A percentile compares a stretch with the other conserved stretches of the same genome.
These are phyloP conservation scores for Etheostoma cragini DNA, from an alignment of 2,113 vertebrate genomes.

Conservation along the genomic window DNA sequence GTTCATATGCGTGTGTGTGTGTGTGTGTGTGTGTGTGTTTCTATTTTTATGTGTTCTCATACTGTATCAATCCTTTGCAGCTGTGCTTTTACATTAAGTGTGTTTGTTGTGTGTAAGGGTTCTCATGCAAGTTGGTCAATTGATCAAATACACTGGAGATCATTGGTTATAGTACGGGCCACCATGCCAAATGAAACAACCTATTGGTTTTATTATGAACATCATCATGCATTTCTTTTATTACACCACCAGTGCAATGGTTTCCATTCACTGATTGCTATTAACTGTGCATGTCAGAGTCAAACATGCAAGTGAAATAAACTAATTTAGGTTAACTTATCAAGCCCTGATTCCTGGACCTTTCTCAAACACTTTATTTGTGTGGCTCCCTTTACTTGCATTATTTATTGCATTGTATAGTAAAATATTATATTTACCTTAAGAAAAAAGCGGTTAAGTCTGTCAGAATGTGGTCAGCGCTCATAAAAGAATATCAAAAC, in stretches of 20 bases:
- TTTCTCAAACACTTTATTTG: constrained; percentile 4
- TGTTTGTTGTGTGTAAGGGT: not conserved
- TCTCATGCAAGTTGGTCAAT: not conserved
- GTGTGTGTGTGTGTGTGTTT: not conserved
- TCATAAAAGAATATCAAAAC: too few species aligned
- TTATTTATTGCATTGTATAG: not conserved
- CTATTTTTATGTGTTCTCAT: not conserved
- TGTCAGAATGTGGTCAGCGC: too few species aligned
- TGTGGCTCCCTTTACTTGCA: not conserved
- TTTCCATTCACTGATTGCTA: not conserved
- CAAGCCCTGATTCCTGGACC: not conserved
- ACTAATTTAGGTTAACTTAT: not conserved
- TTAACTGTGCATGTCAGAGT: not conserved
- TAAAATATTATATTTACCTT: not conserved
- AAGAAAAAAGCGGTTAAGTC: not conserved
- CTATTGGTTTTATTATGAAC: not conserved
- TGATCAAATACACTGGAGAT: not conserved
- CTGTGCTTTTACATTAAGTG: not conserved
- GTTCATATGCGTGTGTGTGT: not conserved
- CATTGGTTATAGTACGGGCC: not conserved
- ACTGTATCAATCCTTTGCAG: not conserved
- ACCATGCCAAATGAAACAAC: not conserved
- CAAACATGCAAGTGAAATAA: not conserved
- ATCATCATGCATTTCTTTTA: not conserved
- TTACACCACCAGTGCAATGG: not conserved